These are phyloP conservation scores for Zonotrichia leucophrys DNA, from an alignment of 2,113 vertebrate genomes.

Conservation along the genomic window DNA sequence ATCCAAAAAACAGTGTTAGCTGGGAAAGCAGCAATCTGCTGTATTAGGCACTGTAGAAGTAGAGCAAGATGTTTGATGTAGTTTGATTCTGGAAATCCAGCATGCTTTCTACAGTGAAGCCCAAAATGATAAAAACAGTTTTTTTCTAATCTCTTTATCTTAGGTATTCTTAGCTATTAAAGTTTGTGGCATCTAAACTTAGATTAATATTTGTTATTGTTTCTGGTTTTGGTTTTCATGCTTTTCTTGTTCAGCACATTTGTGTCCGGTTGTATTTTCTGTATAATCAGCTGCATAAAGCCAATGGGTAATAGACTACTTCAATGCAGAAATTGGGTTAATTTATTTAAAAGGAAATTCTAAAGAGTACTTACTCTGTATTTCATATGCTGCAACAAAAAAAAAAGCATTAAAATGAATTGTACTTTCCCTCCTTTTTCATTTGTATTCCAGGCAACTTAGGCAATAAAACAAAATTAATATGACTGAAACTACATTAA, in stretches of 20 bases:
- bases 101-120: background rate
- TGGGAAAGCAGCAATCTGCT: background rate
- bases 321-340: background rate
- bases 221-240: background rate
- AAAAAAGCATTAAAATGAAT: background rate
- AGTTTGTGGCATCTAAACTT: background rate
- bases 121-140: background rate
- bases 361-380: background rate
- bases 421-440: background rate
- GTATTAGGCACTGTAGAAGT: background rate
- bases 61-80: background rate
- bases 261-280: background rate
- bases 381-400: background rate
- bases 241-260: background rate
- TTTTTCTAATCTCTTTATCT: background rate
- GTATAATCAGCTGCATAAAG: background rate
- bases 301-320: background rate
- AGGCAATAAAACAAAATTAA: background rate
- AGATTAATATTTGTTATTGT: background rate
- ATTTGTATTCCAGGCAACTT: background rate
- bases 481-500: background rate
- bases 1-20: background rate
- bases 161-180: background rate
- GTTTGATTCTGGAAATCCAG: background rate
- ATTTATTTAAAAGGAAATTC: background rate